phyloP scores from a whole-genome alignment of 2,113 vertebrate species.

The Alethe castanea region DNA sequence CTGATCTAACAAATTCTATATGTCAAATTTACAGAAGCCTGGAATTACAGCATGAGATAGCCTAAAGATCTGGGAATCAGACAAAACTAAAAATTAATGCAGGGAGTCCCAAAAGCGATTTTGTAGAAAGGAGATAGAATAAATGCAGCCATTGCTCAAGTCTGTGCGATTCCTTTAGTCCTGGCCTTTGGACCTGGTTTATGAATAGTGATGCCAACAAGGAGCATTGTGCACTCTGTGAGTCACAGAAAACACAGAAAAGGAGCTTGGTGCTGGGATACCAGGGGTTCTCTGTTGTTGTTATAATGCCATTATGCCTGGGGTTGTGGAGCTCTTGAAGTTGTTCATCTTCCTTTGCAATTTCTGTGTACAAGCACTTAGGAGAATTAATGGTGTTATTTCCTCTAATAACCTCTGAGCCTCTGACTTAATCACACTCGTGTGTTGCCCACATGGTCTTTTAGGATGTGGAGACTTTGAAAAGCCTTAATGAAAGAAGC shows the following conservation, averaged over 20 bases:
- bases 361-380: background rate
- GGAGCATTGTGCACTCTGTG: background rate
- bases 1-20: background rate
- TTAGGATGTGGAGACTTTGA: background rate
- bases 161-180: background rate
- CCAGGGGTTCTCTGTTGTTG: background rate
- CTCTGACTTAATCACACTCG: background rate
- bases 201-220: background rate
- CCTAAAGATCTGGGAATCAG: background rate
- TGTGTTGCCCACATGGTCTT: background rate
- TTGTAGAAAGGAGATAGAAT: background rate
- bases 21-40: background rate
- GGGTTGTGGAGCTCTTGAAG: background rate
- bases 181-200: background rate
- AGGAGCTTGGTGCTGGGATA: background rate
- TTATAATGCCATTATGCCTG: background rate
- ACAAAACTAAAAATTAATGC: background rate
- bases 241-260: background rate
- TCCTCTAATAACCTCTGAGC: background rate
- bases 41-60: background rate
- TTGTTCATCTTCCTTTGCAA: background rate
- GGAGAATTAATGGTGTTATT: background rate
- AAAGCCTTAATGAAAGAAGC: conserved; percentile 20
- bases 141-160: background rate
- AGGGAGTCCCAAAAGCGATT: background rate